Conservation (phyloP, 1,140 invertebrate species). For the Brevipalpus yothersi region DNA sequence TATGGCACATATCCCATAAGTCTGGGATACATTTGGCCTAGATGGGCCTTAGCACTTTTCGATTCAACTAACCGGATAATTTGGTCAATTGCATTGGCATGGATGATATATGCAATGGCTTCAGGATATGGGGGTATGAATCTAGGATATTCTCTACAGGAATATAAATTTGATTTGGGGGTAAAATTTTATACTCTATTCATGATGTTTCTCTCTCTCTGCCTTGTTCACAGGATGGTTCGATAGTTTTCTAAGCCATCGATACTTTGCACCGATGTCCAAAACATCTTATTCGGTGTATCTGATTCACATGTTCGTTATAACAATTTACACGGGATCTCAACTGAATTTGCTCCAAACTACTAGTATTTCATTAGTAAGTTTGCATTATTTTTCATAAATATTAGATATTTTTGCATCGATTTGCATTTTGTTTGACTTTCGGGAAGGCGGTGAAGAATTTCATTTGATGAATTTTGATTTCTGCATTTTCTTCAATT, state of each 20-base stretch:
- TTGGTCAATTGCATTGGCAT: conserved; percentile 14
- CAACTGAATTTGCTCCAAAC: not conserved
- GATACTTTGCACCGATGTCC: conserved; percentile 10
- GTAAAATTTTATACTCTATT: not conserved
- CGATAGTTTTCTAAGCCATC: conserved; percentile 10
- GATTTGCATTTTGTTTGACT: no score
- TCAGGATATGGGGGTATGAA: conserved; percentile 11
- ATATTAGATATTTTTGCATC: not conserved
- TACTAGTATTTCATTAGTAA: conserved; percentile 9
- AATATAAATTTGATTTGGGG: not conserved
- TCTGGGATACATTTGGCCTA: not conserved
- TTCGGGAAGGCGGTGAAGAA: no score
- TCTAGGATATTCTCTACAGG: not conserved
- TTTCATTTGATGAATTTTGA: no score
- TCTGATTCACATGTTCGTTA: conserved; percentile 8
- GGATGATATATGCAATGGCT: conserved; percentile 12
- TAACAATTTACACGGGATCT: conserved; percentile 1
- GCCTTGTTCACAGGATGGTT: not conserved
- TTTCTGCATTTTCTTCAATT: no score
- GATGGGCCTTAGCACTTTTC: conserved; percentile 4
- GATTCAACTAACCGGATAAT: conserved; percentile 10
- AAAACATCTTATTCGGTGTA: conserved; percentile 12
- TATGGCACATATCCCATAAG: not conserved
- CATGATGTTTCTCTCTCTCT: not conserved
- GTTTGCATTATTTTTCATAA: not conserved